phyloP scores from a whole-genome alignment of 2,888 invertebrate species.

The Ceratothoa steindachneri region DNA sequence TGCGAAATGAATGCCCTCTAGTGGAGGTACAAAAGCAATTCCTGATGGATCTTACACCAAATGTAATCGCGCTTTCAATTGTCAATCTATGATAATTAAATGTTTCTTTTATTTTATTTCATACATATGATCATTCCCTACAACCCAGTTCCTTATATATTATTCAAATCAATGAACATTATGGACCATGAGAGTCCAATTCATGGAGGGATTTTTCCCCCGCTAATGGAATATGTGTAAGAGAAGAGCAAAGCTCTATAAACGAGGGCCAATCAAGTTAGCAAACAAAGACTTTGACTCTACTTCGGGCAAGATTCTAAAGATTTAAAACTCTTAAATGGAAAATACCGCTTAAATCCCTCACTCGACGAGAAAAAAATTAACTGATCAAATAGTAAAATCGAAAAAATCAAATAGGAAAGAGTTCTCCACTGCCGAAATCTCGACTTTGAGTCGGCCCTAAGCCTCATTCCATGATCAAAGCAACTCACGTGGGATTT shows the following conservation, averaged over 20 bases:
- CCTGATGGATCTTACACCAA: too few relatives aligned
- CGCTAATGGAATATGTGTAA: too few relatives aligned
- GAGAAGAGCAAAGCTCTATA: background rate
- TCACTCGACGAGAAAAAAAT: background rate
- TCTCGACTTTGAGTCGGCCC: background rate
- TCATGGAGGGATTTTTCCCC: too few relatives aligned
- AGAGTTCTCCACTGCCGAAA: background rate
- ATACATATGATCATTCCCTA: too few relatives aligned
- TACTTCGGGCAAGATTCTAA: background rate
- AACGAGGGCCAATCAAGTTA: background rate
- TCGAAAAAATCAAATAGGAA: background rate
- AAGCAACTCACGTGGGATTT: background rate
- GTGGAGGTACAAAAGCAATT: too few relatives aligned
- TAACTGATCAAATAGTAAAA: background rate
- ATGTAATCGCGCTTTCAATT: too few relatives aligned
- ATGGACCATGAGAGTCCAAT: too few relatives aligned
- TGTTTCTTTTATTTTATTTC: too few relatives aligned
- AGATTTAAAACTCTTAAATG: background rate
- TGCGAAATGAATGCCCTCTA: too few relatives aligned
- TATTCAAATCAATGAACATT: too few relatives aligned
- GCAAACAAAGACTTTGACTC: background rate
- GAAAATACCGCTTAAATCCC: background rate
- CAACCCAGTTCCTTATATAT: too few relatives aligned
- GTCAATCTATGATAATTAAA: too few relatives aligned
- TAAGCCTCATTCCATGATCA: background rate